These are phyloP conservation scores for Smithornis capensis DNA, from an alignment of 2,113 vertebrate species.

Conservation along the genomic window DNA sequence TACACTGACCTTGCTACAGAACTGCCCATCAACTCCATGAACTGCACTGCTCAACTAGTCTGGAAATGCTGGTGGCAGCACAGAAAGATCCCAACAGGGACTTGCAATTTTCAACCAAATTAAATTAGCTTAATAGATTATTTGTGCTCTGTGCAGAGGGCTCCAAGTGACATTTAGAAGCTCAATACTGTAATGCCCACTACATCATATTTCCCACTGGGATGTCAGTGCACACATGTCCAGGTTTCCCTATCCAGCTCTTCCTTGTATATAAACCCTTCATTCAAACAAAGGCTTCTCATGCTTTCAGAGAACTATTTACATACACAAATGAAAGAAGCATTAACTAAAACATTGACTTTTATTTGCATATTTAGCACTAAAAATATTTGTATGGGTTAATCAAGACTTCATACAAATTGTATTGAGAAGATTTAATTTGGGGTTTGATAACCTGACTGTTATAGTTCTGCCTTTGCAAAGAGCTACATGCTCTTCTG, in stretches of 20 bases:
- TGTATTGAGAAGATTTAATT: background rate
- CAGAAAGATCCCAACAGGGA: background rate
- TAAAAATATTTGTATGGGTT: conserved; percentile 56
- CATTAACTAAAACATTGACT: conserved; percentile 36
- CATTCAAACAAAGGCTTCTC: background rate
- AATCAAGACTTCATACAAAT: conserved; percentile 59
- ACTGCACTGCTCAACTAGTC: background rate
- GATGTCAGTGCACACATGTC: background rate
- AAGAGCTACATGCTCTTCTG: background rate
- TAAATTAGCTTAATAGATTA: background rate
- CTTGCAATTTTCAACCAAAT: background rate
- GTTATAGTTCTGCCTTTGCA: background rate
- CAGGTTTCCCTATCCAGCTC: background rate
- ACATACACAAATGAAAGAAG: background rate
- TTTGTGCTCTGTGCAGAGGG: background rate
- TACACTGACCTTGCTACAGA: rapidly evolving
- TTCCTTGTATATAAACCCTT: background rate
- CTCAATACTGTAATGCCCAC: background rate
- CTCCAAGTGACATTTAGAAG: background rate
- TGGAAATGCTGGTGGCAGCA: background rate
- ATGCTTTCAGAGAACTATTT: background rate
- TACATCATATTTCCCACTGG: rapidly evolving
- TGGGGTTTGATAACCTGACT: conserved; percentile 24
- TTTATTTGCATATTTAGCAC: conserved; percentile 57
- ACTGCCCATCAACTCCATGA: background rate